Evolutionary conservation across 2,797 vertebrate genomes (phyloP), one percentile per base, ranked within the genome.

Genomic region (Cyclopterus lumpus): DNA sequence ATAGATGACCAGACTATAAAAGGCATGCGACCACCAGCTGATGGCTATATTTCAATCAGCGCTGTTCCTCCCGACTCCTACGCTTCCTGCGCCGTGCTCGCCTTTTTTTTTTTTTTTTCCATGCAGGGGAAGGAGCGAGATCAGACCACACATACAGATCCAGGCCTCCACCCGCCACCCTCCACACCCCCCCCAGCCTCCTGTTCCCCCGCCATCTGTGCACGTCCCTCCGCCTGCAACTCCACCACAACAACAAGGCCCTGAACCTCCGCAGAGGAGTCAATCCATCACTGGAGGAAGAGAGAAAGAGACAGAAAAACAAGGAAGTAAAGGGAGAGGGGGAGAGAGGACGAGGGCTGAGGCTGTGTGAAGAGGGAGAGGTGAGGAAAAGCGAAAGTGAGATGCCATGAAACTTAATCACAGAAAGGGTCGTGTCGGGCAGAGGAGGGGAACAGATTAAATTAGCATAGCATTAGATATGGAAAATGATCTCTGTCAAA

Each of bases 401-500:
- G 93, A 95, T 94, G 94, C 96, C 96, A 96, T 96, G 96, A 97
- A 97, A 98, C 96, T 96, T 97, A 97, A 98, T 99, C 97, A 97
- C 95, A 93, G 95, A 96, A 97, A 97, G 92, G 97, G 97, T 98
- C 97, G 96, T 98, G 97, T 98, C 88, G 91, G 95, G 96, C 96
- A 98, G 96, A 95, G 93, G 95, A 95, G 94, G 96, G 96, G 96
- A 97, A 97, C 97, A 98, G 97, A 99, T 99, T 99, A 97, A 97
- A 99, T 98, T 99, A 99, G 97, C 97, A 98, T 98, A 97, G 97
- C 96, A 98, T 98, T 98, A 98, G 97, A 98, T 96, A 97, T 97
- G 97, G 97, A 98, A 98, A 99, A 97, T 98, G 97, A 98, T 97
- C 97, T 97, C 97, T 99, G 97, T 98, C 97, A 99, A 97, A 99